Percentiles rank a stretch among this genome's conserved stretches.
Evolutionary conservation across 1,140 invertebrate genomes (phyloP).

Genomic region (Camponotus floridanus): DNA sequence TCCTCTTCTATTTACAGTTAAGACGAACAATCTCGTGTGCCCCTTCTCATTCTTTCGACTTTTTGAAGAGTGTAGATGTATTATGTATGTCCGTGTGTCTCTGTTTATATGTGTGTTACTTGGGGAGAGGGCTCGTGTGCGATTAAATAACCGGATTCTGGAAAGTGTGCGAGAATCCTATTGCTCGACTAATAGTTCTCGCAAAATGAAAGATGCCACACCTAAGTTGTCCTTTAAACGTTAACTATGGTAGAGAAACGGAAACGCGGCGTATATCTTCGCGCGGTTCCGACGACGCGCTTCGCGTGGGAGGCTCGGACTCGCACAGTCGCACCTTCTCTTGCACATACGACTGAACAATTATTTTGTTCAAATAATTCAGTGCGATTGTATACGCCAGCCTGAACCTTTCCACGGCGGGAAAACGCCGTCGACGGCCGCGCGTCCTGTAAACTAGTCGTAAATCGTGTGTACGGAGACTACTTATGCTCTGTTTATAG

Average conservation of each 20-base stretch:
- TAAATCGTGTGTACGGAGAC: constrained; percentile 71
- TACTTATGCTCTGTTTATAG: constrained; percentile 69
- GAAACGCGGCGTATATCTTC: constrained; percentile 48
- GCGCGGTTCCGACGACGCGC: neutral
- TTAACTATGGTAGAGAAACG: constrained; percentile 62
- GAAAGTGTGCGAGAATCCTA: constrained; percentile 71
- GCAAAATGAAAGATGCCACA: constrained; percentile 72
- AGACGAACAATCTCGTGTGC: constrained; percentile 64
- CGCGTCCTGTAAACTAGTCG: constrained; percentile 72
- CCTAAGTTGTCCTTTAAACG: constrained; percentile 61
- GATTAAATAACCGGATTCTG: constrained; percentile 74
- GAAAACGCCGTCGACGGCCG: constrained; percentile 36
- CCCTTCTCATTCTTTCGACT: constrained; percentile 19
- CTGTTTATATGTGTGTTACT: constrained; percentile 8
- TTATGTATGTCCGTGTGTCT: neutral
- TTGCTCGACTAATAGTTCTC: constrained; percentile 72
- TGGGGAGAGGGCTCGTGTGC: constrained; percentile 52
- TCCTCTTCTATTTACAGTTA: constrained; percentile 81
- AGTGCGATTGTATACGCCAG: neutral
- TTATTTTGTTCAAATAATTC: neutral
- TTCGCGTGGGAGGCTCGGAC: too few relatives aligned
- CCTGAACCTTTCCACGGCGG: neutral
- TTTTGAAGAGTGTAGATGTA: neutral
- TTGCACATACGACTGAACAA: neutral
- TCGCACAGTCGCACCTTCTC: neutral